phyloP scores from a whole-genome alignment of 2,888 invertebrate species.

The Eupithecia centaureata region DNA sequence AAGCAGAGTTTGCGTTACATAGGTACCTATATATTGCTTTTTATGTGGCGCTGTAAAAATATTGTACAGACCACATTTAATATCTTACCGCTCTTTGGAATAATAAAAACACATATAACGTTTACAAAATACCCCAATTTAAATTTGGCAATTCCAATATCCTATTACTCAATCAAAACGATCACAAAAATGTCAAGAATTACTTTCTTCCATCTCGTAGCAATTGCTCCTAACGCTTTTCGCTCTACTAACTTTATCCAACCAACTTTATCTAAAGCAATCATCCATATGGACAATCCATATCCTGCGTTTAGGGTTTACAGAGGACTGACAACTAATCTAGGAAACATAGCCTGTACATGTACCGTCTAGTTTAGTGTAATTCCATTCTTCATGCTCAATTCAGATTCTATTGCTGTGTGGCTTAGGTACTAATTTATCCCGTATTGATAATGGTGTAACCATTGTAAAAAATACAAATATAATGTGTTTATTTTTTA shows the following conservation, averaged over 20 bases:
- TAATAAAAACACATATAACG: no score
- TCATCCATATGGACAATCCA: neutral
- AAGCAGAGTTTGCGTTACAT: neutral
- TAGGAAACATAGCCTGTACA: constrained; percentile 28
- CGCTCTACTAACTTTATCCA: neutral
- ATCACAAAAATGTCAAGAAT: neutral
- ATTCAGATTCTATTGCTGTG: constrained; percentile 13
- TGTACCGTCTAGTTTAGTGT: constrained; percentile 11
- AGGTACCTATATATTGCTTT: neutral
- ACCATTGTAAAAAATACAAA: neutral
- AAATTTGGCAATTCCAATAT: neutral
- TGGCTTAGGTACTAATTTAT: neutral
- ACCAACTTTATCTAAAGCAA: constrained; percentile 1
- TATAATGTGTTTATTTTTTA: neutral
- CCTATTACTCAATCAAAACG: neutral
- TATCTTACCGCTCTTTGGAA: no score
- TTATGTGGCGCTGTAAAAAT: neutral
- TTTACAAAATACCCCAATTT: no score
- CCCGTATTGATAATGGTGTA: neutral
- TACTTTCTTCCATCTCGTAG: constrained; percentile 2
- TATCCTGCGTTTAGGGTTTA: constrained; percentile 59
- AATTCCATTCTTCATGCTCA: constrained; percentile 14
- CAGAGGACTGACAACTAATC: constrained; percentile 62
- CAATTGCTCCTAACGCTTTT: neutral
- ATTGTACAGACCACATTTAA: no score